Base-by-base conservation (phyloP, 1,140 invertebrate genomes). In the Papilio aristodemus region DNA sequence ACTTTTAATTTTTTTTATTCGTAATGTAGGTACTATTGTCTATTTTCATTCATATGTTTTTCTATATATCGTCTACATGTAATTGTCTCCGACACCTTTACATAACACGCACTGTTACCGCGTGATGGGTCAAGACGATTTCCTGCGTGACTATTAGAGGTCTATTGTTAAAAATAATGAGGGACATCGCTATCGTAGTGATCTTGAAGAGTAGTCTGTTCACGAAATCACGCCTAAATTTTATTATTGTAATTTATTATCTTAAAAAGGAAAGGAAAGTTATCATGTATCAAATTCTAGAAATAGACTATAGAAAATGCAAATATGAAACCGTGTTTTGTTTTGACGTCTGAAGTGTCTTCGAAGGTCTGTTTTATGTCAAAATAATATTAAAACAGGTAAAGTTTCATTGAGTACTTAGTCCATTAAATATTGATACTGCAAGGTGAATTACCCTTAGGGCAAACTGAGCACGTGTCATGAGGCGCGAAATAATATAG, bases 151-250 rank as follows among this genome's bases (percentile, higher is more conserved):
- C n/a, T 37, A 62, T 62, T 62, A 62, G 59, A 11, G 36, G 14
- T 54, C 36, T 62, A 62, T 62, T 62, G 59, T 62, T 36, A 36
- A 62, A 62, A 37, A 62, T 62, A 62, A 62, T 62, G 59, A 38
- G 17, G 8, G 27, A 36, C 27, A 19, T 38, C 59, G 59, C 59
- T 37, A 62, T 62, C 59, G 59, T n/a, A 1, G 27, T 38, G 59
- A 62, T 62, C 59, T 62, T 38, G 36, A 62, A 62, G 14, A n/a
- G 36, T n/a, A 22, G 11, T 25, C 13, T n/a, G 57, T n/a, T 37
- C 17, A 36, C 59, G 59, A 62, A n/a, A 11, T 62, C 17, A 9
- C 59, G 14, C 32, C 59, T 60, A 60, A 60, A 60, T 59, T 59
- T 59, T 36, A 62, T 62, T 62, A 39, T 22, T 19, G n/a, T n/a